A percentile compares a stretch with the other conserved stretches of the same genome.
These are phyloP conservation scores for Balearica regulorum DNA, from an alignment of 2,797 vertebrate genomes.

Conservation along the genomic window DNA sequence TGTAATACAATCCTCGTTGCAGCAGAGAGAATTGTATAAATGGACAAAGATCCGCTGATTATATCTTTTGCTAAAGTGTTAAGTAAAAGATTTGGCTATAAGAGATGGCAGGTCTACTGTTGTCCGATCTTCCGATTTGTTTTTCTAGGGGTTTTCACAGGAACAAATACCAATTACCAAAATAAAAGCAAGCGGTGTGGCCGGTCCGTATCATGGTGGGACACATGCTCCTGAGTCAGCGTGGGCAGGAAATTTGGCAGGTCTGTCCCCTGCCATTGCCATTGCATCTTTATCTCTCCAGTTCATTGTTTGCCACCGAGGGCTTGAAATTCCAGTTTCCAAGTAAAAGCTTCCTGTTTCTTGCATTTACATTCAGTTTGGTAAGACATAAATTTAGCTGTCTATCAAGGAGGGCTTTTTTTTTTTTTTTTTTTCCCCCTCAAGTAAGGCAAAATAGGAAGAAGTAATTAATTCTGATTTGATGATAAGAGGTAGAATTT, in stretches of 20 bases:
- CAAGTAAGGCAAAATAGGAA: slow-evolving; percentile 9
- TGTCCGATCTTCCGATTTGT: slow-evolving; percentile 74
- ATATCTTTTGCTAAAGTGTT: slow-evolving; percentile 82
- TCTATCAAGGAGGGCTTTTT: slow-evolving; percentile 25
- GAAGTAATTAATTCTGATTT: slow-evolving; percentile 6
- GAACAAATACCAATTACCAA: slow-evolving; percentile 77
- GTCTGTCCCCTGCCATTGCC: slow-evolving; percentile 71
- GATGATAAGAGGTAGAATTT: slow-evolving; percentile 15
- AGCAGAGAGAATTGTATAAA: slow-evolving; percentile 81
- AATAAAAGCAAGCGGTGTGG: slow-evolving; percentile 72
- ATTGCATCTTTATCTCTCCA: slow-evolving; percentile 83
- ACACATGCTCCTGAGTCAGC: slow-evolving; percentile 76
- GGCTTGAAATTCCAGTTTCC: slow-evolving; percentile 87
- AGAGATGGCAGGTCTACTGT: slow-evolving; percentile 66
- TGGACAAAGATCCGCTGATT: slow-evolving; percentile 78
- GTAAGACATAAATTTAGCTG: slow-evolving; percentile 58
- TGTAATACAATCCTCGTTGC: slow-evolving; percentile 78
- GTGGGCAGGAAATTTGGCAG: slow-evolving; percentile 79
- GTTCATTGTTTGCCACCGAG: slow-evolving; percentile 82
- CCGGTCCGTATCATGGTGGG: slow-evolving; percentile 73
- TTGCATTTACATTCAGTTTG: slow-evolving; percentile 75
- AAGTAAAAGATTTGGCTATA: slow-evolving; percentile 76
- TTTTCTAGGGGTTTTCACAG: slow-evolving; percentile 74
- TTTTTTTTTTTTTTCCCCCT: background rate
- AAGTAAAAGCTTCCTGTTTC: slow-evolving; percentile 88